Evolutionary conservation across 2,797 vertebrate genomes (phyloP), one percentile per base, ranked within the genome.

Genomic region (Acipenser ruthenus): DNA sequence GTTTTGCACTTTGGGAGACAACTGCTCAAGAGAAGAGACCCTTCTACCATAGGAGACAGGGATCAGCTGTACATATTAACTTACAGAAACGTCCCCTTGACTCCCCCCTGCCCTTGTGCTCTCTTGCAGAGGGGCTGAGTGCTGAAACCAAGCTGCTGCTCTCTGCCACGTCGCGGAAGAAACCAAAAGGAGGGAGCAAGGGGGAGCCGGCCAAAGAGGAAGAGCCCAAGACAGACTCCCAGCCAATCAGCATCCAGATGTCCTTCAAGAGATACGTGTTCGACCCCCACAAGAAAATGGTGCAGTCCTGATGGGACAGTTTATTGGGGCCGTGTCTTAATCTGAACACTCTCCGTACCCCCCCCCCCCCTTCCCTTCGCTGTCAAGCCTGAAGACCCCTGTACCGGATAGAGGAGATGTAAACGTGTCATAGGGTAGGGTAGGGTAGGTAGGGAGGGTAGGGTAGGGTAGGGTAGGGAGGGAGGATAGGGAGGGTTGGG

Each of bases 191-290:
- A 50, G 91, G 89, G 12, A 80, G 82, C 55, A 95, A 95, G 73
- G 73, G 71, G 0, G 86, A 78, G 67, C 3, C 71, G 1, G 67
- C 80, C 65, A 89, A 81, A 71, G 92, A 87, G 55, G 94, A 96
- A n/a, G 93, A 96, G 75, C 78, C 79, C 13, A 92, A 84, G 79
- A 71, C 69, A 0, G 93, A 96, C 63, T 82, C 83, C n/a, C 94
- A 93, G 66, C 92, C 88, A 3, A 80, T 98, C 67, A 69, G 75
- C 58, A 87, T 99, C 81, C 89, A 84, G 74, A 83, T 99, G 75
- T 78, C 84, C 67, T 99, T 99, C 80, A 98, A 97, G 81, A 91
- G 95, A 82, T 98, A 97, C 0, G 68, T 97, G 71, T 99, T 97
- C 63, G 96, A 99, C 70, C 86, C 86, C 0, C 91, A 95, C 67